Percentiles rank a stretch among this genome's conserved stretches.
Evolutionary conservation across 1,140 invertebrate species (phyloP).

Genomic region (Conopomorpha cramerella): DNA sequence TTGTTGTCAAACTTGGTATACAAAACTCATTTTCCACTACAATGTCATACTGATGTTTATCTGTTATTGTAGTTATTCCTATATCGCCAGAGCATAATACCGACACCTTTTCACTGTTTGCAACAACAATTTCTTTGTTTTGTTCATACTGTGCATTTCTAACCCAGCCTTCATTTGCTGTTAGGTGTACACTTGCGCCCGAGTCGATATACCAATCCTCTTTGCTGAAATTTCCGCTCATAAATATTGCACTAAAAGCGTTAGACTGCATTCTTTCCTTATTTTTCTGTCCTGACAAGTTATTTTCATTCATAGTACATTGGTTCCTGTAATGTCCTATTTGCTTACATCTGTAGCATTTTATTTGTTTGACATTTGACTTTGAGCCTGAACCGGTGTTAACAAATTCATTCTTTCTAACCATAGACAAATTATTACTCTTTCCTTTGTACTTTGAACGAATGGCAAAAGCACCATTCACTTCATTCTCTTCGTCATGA

Average conservation of each 20-base stretch:
- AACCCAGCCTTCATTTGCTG: slow-evolving; percentile 13
- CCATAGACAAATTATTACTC: slow-evolving; percentile 1
- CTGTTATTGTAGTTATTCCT: slow-evolving; percentile 8
- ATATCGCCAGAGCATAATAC: slow-evolving; percentile 10
- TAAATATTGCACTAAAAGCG: slow-evolving; percentile 10
- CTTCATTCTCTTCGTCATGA: background rate
- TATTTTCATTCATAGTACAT: slow-evolving; percentile 8
- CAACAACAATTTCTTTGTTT: slow-evolving; percentile 10
- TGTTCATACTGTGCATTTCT: slow-evolving; percentile 9
- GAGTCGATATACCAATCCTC: slow-evolving; percentile 21
- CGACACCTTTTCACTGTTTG: slow-evolving; percentile 6
- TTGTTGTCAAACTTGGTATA: slow-evolving; percentile 9
- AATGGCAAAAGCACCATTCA: background rate
- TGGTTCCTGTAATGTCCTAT: slow-evolving; percentile 7
- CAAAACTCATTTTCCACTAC: slow-evolving; percentile 5
- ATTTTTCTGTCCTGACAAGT: slow-evolving; percentile 6
- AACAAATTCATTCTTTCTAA: background rate
- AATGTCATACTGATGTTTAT: slow-evolving; percentile 8
- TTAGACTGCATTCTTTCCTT: slow-evolving; percentile 8
- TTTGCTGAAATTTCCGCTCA: slow-evolving; percentile 12
- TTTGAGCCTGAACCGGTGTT: background rate
- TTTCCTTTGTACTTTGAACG: background rate
- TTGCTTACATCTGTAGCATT: slow-evolving; percentile 3
- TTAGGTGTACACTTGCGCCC: slow-evolving; percentile 12
- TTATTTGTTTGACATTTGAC: slow-evolving; percentile 1